Conservation (phyloP, 2,888 invertebrate genomes). For the Stomorhina lunata region DNA sequence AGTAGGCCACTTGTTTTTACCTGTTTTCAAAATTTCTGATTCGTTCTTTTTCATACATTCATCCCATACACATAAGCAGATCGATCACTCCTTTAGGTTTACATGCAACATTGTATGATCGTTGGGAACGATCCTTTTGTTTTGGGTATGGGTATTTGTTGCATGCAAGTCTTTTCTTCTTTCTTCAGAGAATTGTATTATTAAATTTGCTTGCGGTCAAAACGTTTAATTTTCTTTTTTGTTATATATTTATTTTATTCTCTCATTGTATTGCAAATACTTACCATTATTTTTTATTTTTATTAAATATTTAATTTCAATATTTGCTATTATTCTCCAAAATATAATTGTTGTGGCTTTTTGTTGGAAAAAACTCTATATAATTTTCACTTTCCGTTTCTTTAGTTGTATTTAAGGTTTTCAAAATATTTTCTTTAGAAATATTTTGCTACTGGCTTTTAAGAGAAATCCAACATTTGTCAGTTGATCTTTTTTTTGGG, state of each 20-base stretch:
- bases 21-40: constrained; percentile 58
- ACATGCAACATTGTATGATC: constrained; percentile 32
- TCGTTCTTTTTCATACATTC: constrained; percentile 51
- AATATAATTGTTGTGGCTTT: constrained; percentile 67
- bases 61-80: neutral
- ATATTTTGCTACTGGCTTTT: neutral
- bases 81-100: constrained; percentile 26
- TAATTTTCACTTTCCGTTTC: constrained; percentile 70
- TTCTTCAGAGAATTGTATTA: constrained; percentile 61
- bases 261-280: constrained; percentile 54
- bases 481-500: constrained; percentile 29
- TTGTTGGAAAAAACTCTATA: constrained; percentile 26
- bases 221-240: constrained; percentile 74
- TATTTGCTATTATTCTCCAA: constrained; percentile 41
- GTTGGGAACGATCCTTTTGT: constrained; percentile 51
- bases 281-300: neutral
- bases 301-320: constrained; percentile 44
- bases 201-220: constrained; percentile 77
- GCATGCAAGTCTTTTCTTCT: constrained; percentile 42
- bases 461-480: constrained; percentile 48
- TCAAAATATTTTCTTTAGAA: neutral
- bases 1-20: constrained; percentile 51
- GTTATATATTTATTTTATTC: constrained; percentile 14
- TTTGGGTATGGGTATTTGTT: constrained; percentile 12
- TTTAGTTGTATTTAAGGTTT: constrained; percentile 57